Evolutionary conservation across 2,888 invertebrate species (phyloP).

Genomic region (Portevinia maculata): DNA sequence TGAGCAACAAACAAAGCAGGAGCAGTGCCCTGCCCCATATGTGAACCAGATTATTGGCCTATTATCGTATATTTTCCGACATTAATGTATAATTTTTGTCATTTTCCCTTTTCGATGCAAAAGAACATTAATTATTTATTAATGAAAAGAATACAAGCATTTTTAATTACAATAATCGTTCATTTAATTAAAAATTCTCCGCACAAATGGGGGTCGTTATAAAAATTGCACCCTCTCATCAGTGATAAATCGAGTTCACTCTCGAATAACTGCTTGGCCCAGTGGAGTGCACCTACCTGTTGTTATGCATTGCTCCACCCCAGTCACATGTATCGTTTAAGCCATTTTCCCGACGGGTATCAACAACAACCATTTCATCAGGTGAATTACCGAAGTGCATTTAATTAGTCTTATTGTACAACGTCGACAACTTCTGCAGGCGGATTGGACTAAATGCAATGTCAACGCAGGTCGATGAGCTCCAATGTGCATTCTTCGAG

Average conservation of each 20-base stretch:
- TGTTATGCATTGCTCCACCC: constrained; percentile 12
- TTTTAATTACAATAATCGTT: constrained; percentile 66
- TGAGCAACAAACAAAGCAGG: constrained; percentile 2
- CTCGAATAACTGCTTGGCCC: too few relatives aligned
- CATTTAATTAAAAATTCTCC: constrained; percentile 64
- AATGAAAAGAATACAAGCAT: constrained; percentile 38
- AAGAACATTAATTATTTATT: constrained; percentile 65
- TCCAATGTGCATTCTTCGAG: constrained; percentile 14
- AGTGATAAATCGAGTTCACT: too few relatives aligned
- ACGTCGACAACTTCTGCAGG: constrained; percentile 55
- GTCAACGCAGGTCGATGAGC: constrained; percentile 63
- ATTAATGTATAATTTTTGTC: constrained; percentile 19
- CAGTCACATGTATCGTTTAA: constrained; percentile 22
- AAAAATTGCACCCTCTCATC: constrained; percentile 36
- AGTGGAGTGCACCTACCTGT: constrained; percentile 46
- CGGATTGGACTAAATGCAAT: constrained; percentile 51
- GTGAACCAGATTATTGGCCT: constrained; percentile 48
- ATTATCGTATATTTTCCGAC: constrained; percentile 44
- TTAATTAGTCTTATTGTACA: constrained; percentile 47
- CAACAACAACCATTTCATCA: constrained; percentile 9
- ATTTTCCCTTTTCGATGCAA: not conserved
- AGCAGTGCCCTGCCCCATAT: constrained; percentile 21
- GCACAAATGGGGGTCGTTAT: constrained; percentile 56
- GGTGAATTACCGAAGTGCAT: constrained; percentile 49
- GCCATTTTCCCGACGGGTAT: constrained; percentile 6